Base-by-base conservation (phyloP, 1,140 invertebrate species). In the Radopholus similis region DNA sequence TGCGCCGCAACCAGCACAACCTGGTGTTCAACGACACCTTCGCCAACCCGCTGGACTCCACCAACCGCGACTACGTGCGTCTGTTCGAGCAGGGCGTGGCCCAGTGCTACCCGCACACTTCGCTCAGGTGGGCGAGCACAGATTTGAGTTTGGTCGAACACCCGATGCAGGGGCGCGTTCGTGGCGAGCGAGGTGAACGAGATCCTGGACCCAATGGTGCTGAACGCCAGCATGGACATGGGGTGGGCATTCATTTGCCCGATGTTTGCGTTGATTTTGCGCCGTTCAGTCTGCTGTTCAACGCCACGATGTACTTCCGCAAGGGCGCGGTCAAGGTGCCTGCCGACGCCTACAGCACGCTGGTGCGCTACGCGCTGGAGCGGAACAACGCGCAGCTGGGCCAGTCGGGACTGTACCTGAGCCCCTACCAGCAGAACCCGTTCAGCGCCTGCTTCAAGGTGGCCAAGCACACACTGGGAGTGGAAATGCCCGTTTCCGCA, bases 391-490 rank as follows among this genome's bases (percentile, higher is more conserved):
- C 82, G 51, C 72, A 82, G 72, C 64, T 81, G n/a, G 79, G 79
- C 35, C 47, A 72, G 26, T 77, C 72, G 51, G 81, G 74, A 55
- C 65, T 81, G 23, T 81, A 75, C 65, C 44, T 81, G 13, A 82
- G 76, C 47, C 74, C 77, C 30, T 76, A 80, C 34, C 79, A 81
- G 42, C 77, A 70, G 28, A 68, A 77, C 71, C 79, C 79, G 47
- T 81, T 83, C 75, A 77, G 71, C 28, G 73, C 81, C 53, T 81
- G 79, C 59, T 83, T 69, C 72, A 80, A 80, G 58, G 73, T 78
- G n/a, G n/a, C n/a, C n/a, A n/a, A n/a, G 23, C 5, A 35, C 28
- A 42, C n/a, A 42, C 15, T 15, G 15, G 9, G 26, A 58, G 34
- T 51, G 34, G 34, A 58, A 15, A 15, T 42, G 21, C n/a, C n/a